Conservation (phyloP, 2,888 invertebrate genomes). For the Orchesellides sinensis region DNA sequence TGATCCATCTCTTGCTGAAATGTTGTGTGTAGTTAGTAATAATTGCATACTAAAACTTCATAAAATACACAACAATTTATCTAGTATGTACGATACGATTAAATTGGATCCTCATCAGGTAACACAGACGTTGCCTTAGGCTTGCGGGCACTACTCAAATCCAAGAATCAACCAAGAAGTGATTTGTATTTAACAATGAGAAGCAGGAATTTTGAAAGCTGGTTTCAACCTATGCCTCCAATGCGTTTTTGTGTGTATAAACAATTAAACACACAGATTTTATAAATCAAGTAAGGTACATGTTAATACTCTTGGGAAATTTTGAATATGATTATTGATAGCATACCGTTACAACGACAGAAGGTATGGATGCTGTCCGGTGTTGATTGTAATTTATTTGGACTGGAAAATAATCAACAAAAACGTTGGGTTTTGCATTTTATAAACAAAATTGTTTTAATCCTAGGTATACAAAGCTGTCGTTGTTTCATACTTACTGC, state of each 20-base stretch:
- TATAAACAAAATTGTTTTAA: no score
- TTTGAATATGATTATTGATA: background rate
- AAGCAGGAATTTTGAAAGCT: background rate
- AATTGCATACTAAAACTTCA: background rate
- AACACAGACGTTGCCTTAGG: slow-evolving; percentile 64
- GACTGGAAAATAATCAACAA: background rate
- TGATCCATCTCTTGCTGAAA: background rate
- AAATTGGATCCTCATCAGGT: slow-evolving; percentile 35
- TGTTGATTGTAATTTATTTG: slow-evolving; percentile 19
- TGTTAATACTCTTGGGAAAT: background rate
- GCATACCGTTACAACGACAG: background rate
- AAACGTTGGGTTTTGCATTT: no score
- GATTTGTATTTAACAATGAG: background rate
- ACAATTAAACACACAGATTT: background rate
- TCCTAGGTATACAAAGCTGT: no score
- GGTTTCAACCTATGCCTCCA: background rate
- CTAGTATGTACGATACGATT: background rate
- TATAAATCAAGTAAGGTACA: background rate
- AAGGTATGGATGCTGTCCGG: slow-evolving; percentile 13
- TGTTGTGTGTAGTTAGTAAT: background rate
- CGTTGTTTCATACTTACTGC: no score
- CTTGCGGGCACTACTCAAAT: slow-evolving; percentile 32
- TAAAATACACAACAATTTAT: background rate
- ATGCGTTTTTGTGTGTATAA: background rate
- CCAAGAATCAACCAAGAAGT: background rate